Evolutionary conservation across 1,140 invertebrate genomes (phyloP), one percentile per base, ranked within the genome.

Genomic region (Diorhabda carinulata): DNA sequence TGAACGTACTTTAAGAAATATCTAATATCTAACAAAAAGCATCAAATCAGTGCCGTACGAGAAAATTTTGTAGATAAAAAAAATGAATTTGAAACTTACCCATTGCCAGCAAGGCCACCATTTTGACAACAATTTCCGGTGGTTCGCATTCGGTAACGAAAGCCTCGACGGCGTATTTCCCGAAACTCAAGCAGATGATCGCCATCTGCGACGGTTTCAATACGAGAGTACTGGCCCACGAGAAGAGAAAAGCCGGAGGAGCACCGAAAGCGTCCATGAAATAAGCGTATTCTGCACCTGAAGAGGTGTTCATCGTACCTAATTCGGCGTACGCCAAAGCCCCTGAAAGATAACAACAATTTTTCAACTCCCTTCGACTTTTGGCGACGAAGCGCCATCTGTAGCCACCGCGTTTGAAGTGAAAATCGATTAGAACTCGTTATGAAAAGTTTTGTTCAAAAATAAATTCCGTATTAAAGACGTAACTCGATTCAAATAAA

Each of bases 151-250:
- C 91, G 10, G 87, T 86, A 67, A 94, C 90, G 80, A 97, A 96
- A 7, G 95, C 93, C 76, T 95, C 92, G n/a, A 95, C 91, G 43
- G 93, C 90, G 81, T 98, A 98, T 80, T 97, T 91, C 43, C 94
- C 94, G 84, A 97, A 98, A 72, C 95, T 96, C 72, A 97, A 83
- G 78, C 92, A 93, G 77, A 97, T 96, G 77, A 98, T 96, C 67
- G 94, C 93, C 89, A 95, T 91, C 82, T 96, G 94, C 52, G 93
- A 94, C 64, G 94, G 94, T 83, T 97, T 97, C 66, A 97, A 85
- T 64, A 97, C 91, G 76, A 97, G 85, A 52, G 94, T 93, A 70
- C 80, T 81, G 74, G 94, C 92, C 95, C 95, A 96, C 75, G 92
- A 92, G 82, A 95, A 96, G 47, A 97, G 85, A 82, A 95, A 97